Evolutionary conservation across 2,113 vertebrate species (phyloP), one percentile per base, ranked within the genome.

Genomic region (Salvelinus fontinalis): DNA sequence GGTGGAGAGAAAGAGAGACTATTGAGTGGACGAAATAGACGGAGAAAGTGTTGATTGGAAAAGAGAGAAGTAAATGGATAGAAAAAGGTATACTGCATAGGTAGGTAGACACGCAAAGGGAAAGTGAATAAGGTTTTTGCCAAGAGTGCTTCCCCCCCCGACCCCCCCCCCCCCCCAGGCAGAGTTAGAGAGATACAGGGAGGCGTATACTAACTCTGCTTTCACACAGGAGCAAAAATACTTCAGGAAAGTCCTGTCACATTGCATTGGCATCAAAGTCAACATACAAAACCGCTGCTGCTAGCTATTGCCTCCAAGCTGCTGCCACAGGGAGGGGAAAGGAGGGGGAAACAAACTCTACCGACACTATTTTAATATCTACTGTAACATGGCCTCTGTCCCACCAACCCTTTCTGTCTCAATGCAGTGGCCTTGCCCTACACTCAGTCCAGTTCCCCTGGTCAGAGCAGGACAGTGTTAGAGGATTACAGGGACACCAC

Each of bases 161-260:
- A n/a, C n/a, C n/a, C 1, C 26, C 26, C 24, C n/a, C n/a, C 24
- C 24, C 26, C 26, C 24, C 60, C 22, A 22, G 60, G n/a, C 11
- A 20, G 39, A 44, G n/a, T 4, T 13, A 29, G 54, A 1, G 54
- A 76, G 27, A 48, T 81, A 75, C 67, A 68, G 16, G 73, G 59
- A 69, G 59, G 74, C 75, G 75, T 82, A 77, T 81, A 77, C 71
- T 29, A 48, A 81, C 77, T 83, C 77, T 80, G 79, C 85, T 88
- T 86, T 86, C 88, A 90, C 73, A 83, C 59, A 72, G 78, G 79
- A 85, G 84, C 74, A 81, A 86, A 90, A 90, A 84, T 83, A 83
- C 87, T 79, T 72, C 87, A 81, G 77, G 78, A 88, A 81, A 64
- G 78, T 67, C 81, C 79, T 85, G 88, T 91, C 89, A 88, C 83